Conservation (phyloP, 2,113 vertebrate genomes). For the Melozone crissalis region DNA sequence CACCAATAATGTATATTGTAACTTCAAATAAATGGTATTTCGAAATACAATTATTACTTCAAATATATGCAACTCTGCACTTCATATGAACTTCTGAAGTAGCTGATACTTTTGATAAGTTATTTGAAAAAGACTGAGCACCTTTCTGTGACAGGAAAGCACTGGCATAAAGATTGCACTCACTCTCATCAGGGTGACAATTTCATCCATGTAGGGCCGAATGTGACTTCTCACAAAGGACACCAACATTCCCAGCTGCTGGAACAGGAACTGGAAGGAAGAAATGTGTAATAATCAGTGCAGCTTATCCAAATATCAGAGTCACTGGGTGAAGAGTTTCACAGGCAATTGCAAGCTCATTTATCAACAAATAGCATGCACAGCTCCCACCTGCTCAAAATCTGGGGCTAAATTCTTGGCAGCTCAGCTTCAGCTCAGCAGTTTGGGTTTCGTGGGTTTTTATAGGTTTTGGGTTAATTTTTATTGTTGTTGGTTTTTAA, state of each 20-base stretch:
- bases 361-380: slow-evolving; percentile 27
- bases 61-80: background rate
- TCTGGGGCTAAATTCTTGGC: background rate
- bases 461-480: background rate
- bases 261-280: slow-evolving; percentile 89
- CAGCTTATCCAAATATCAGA: background rate
- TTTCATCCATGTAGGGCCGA: slow-evolving; percentile 99
- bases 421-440: background rate
- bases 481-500: background rate
- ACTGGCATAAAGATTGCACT: slow-evolving; percentile 64
- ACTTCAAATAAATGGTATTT: background rate
- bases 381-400: background rate
- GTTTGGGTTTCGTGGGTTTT: background rate
- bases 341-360: background rate
- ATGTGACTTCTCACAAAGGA: slow-evolving; percentile 98
- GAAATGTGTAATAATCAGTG: background rate
- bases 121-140: background rate
- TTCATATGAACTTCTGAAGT: background rate
- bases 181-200: slow-evolving; percentile 96
- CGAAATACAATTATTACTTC: background rate
- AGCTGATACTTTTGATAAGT: background rate
- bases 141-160: background rate
- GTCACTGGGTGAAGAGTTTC: background rate
- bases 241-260: slow-evolving; percentile 97
- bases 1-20: background rate